Evolutionary conservation across 2,113 vertebrate species (phyloP).

Genomic region (Beaufortia kweichowensis): DNA sequence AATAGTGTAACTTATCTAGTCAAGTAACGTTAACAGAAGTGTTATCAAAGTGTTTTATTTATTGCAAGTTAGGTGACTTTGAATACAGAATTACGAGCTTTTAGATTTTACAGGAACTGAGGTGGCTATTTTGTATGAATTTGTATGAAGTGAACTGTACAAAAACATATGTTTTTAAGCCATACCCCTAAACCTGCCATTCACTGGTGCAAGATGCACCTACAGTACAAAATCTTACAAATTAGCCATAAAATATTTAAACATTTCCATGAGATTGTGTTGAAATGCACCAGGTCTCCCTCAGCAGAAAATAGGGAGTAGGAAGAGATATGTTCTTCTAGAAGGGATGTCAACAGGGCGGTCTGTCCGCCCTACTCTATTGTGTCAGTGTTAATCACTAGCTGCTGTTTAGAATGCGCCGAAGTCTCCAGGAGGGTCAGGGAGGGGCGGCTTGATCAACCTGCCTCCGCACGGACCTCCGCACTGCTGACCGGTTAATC

Average conservation of each 20-base stretch:
- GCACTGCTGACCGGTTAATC: slow-evolving; percentile 77
- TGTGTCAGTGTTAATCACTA: slow-evolving; percentile 72
- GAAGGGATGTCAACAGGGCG: slow-evolving; percentile 55
- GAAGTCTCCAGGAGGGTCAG: slow-evolving; percentile 60
- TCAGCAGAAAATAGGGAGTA: slow-evolving; percentile 5
- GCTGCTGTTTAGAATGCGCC: slow-evolving; percentile 70
- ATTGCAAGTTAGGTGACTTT: background rate
- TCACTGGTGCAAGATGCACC: no score
- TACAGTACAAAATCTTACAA: no score
- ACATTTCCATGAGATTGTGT: no score
- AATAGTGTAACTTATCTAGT: no score
- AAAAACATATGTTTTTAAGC: no score
- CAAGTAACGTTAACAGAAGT: no score
- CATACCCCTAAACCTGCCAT: no score
- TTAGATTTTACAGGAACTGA: no score
- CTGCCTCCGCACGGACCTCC: slow-evolving; percentile 68
- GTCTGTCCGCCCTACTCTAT: slow-evolving; percentile 53
- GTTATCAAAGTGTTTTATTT: background rate
- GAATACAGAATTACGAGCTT: slow-evolving; percentile 35
- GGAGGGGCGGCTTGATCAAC: slow-evolving; percentile 65
- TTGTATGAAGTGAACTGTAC: no score
- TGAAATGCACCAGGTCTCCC: slow-evolving; percentile 29
- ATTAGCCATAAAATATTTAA: no score
- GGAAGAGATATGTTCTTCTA: slow-evolving; percentile 59
- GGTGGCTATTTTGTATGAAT: no score